A percentile compares a stretch with the other conserved stretches of the same genome.
Evolutionary conservation across 2,797 vertebrate genomes (phyloP).

Genomic region (Anguilla obscura): DNA sequence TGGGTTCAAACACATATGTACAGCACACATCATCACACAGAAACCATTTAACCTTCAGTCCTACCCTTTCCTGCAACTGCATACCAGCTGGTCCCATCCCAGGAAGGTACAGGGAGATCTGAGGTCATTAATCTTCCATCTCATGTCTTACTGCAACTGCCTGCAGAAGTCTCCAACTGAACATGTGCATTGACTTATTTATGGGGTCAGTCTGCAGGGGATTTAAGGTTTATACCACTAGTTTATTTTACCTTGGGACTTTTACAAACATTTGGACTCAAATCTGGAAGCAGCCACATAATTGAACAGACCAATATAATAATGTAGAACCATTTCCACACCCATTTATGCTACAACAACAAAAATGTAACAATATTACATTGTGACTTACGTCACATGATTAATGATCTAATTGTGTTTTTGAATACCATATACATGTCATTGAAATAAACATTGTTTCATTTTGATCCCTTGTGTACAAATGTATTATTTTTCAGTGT

Average conservation of each 20-base stretch:
- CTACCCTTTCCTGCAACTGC: not conserved
- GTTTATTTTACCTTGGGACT: not conserved
- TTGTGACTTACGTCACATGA: too few relatives aligned
- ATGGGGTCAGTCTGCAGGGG: constrained; percentile 9
- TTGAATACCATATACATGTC: too few relatives aligned
- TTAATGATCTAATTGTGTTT: too few relatives aligned
- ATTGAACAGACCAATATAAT: not conserved
- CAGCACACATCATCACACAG: constrained; percentile 17
- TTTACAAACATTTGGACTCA: not conserved
- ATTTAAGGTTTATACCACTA: not conserved
- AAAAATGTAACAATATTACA: too few relatives aligned
- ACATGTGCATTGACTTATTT: constrained; percentile 23
- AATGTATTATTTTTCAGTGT: too few relatives aligned
- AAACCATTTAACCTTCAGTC: constrained; percentile 33
- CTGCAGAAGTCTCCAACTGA: not conserved
- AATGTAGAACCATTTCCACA: not conserved
- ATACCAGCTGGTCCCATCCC: constrained; percentile 19
- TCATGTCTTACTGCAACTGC: not conserved
- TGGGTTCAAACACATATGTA: constrained; percentile 22
- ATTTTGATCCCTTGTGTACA: too few relatives aligned
- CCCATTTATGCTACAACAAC: not conserved
- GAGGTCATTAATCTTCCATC: constrained; percentile 30
- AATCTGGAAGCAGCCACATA: not conserved
- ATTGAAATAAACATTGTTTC: too few relatives aligned
- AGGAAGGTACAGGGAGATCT: constrained; percentile 16